Base-by-base conservation (phyloP, 2,888 invertebrate species). In the Coelinius sp. region DNA sequence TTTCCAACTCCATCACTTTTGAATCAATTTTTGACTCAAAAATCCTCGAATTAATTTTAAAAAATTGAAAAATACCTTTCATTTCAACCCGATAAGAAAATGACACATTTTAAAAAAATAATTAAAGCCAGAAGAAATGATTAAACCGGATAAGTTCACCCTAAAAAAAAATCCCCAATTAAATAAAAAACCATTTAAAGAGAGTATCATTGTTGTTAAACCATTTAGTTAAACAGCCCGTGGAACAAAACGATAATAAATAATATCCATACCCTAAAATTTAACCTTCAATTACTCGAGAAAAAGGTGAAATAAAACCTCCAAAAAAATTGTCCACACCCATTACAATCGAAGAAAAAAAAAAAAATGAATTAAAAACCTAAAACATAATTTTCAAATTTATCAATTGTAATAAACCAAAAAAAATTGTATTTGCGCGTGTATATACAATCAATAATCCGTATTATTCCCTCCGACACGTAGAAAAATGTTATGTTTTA, bases 151-250 rank as follows among this genome's bases (percentile, higher is more conserved):
- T n/a, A 12, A 41, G n/a, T n/a, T 41, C n/a, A 41, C 41, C n/a
- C 2, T n/a, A 2, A 10, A 20, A 59, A 35, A 6, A 49, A 49
- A 49, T 8, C 27, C 35, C 8, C 6, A 70, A 74, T 76, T 77
- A 75, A 73, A 77, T 75, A 75, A 80, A 76, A 79, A 74, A 76
- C 77, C 79, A 82, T 20, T n/a, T 56, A n/a, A 27, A 56, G n/a
- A 56, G 17, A 31, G 80, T 80, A 81, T 81, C 80, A 80, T 78
- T 79, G 22, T 25, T 53, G 1, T 53, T 74, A 76, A 77, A 74
- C n/a, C n/a, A n/a, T 74, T 77, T 77, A 81, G 81, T 80, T 81
- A 79, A 74, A 78, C 74, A 82, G 81, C 84, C 83, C 83, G 82
- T 81, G 83, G 83, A 82, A 81, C 80, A 83, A 83, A 82, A 80